Evolutionary conservation across 2,797 vertebrate genomes (phyloP).

Genomic region (Smutsia temminckii): DNA sequence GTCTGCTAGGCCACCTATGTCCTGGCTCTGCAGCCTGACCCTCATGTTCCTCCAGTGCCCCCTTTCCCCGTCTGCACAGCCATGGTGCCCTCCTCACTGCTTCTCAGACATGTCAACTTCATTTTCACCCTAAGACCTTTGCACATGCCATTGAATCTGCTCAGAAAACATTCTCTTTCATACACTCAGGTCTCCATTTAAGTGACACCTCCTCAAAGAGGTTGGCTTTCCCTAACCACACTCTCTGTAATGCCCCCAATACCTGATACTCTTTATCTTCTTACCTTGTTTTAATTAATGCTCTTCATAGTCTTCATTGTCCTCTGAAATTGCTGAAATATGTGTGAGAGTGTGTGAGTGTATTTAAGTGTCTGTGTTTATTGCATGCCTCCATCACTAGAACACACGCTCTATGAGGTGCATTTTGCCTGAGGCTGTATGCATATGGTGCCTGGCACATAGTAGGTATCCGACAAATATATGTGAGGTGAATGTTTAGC

Average conservation of each 20-base stretch:
- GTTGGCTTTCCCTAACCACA: neutral
- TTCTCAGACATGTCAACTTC: neutral
- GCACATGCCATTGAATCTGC: accelerated
- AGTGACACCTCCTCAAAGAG: neutral
- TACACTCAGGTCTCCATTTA: neutral
- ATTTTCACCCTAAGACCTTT: neutral
- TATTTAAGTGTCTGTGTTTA: too few species aligned
- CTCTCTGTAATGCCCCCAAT: too few species aligned
- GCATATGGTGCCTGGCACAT: neutral
- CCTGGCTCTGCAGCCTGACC: neutral
- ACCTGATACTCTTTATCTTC: neutral
- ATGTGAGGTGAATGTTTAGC: neutral
- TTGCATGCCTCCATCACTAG: neutral
- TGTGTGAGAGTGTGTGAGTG: neutral
- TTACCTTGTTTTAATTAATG: neutral
- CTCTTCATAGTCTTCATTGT: neutral
- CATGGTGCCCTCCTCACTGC: accelerated
- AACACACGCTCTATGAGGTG: neutral
- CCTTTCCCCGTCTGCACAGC: accelerated
- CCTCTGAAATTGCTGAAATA: neutral
- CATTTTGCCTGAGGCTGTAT: too few species aligned
- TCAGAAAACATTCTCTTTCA: neutral
- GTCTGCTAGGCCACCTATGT: accelerated
- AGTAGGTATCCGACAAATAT: neutral
- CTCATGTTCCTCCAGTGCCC: accelerated